Conservation (phyloP, 2,888 invertebrate genomes). For the Parelbella ahira region DNA sequence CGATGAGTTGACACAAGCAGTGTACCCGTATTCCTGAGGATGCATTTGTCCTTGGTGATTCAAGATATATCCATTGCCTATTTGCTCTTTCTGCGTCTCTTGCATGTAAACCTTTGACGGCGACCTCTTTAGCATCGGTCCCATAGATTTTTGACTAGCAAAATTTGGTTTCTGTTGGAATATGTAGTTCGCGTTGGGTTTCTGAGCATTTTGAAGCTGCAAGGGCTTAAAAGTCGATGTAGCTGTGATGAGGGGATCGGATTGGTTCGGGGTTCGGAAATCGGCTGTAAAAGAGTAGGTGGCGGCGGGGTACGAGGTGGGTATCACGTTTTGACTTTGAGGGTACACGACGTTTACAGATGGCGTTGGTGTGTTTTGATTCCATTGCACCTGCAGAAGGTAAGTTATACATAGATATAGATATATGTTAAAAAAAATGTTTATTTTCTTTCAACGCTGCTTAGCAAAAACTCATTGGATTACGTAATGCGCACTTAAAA, state of each 20-base stretch:
- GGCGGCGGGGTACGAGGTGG: conserved; percentile 84
- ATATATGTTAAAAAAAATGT: no score
- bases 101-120: conserved; percentile 59
- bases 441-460: no score
- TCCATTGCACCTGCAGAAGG: conserved; percentile 85
- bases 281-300: conserved; percentile 93
- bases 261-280: conserved; percentile 84
- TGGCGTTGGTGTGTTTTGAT: conserved; percentile 81
- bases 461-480: no score
- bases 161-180: conserved; percentile 69
- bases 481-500: no score
- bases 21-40: conserved; percentile 63
- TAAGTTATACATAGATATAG: no score
- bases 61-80: conserved; percentile 55
- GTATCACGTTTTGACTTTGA: conserved; percentile 82
- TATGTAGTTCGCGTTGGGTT: conserved; percentile 61
- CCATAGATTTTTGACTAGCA: conserved; percentile 46
- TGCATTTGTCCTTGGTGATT: conserved; percentile 67
- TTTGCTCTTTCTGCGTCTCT: conserved; percentile 60
- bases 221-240: conserved; percentile 80
- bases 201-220: conserved; percentile 65
- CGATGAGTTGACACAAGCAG: conserved; percentile 52
- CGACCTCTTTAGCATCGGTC: conserved; percentile 60
- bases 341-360: conserved; percentile 84
- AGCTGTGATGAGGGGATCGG: conserved; percentile 77